phyloP scores from a whole-genome alignment of 1,140 invertebrate genomes.

The Hyphantria cunea region DNA sequence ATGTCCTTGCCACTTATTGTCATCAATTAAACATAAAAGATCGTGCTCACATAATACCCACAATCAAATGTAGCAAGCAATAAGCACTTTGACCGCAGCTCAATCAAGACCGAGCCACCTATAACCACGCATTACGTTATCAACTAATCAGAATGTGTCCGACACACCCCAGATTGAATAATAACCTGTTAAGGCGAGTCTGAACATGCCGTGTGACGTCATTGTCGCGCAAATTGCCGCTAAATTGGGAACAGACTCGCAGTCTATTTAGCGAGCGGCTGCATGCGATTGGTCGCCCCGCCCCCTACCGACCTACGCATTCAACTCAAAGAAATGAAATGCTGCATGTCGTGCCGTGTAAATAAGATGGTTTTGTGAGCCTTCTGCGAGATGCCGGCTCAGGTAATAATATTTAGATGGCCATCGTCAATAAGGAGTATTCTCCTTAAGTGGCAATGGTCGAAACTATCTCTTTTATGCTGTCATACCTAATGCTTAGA shows the following conservation, averaged over 20 bases:
- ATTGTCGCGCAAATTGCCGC: constrained; percentile 75
- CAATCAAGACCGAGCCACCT: constrained; percentile 34
- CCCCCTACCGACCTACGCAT: constrained; percentile 39
- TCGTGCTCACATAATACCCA: too few relatives aligned
- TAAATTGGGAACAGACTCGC: constrained; percentile 72
- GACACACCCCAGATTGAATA: constrained; percentile 74
- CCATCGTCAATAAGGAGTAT: background rate
- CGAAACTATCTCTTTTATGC: too few relatives aligned
- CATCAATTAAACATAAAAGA: too few relatives aligned
- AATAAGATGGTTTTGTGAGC: constrained; percentile 55
- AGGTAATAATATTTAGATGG: background rate
- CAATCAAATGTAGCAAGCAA: too few relatives aligned
- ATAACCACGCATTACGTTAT: constrained; percentile 69
- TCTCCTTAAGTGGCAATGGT: background rate
- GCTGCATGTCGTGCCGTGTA: constrained; percentile 61
- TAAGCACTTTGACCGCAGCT: background rate
- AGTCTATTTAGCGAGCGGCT: constrained; percentile 65
- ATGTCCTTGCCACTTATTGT: too few relatives aligned
- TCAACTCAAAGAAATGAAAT: constrained; percentile 61
- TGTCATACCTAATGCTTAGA: too few relatives aligned
- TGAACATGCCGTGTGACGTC: constrained; percentile 41
- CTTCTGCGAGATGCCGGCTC: background rate
- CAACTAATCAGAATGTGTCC: constrained; percentile 72
- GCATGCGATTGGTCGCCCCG: constrained; percentile 73
- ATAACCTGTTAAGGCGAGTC: constrained; percentile 70